Base-by-base conservation (phyloP, 1,140 invertebrate genomes). In the Pseudoatta argentina region DNA sequence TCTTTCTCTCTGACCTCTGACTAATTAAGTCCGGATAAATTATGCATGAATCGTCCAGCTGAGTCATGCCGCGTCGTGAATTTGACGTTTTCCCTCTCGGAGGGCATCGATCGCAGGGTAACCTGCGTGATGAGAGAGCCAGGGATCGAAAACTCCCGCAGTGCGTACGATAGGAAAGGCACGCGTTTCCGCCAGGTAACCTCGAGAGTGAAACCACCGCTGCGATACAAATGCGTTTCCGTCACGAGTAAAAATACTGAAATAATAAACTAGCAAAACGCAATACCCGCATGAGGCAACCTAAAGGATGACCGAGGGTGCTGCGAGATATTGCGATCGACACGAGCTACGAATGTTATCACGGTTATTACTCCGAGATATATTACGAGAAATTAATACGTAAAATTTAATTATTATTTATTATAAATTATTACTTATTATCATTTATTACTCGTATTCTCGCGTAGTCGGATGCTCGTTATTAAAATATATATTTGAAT, bases 11-110 rank as follows among this genome's bases (percentile, higher is more conserved):
- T 10, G 7, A 24, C 30, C 27, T 14, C 61, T 30, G 34, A 67
- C 39, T 86, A 89, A 86, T 88, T 81, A 82, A 86, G 44, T 53
- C 24, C 53, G 16, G 82, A 69, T 90, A 83, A 89, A 89, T 89
- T 87, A 89, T 89, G 73, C 85, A 87, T 82, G 88, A 85, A 59
- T 89, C 87, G 85, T 73, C 27, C 34, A 51, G 39, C 21, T 81
- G 87, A 86, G 61, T 89, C 86, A 89, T 48, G 55, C 55, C 57
- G 21, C 64, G 48, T 14, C 63, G 21, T 76, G 24, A 73, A 85
- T 57, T 76, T 72, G 87, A 86, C 24, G 73, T 79, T 73, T 87
- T 59, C 67, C 48, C 77, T 76, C 61, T 24, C 12, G 71, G 16
- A 10, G 12, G 51, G 44, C 82, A 88, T 89, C 73, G 18, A 55